Evolutionary conservation across 2,888 invertebrate species (phyloP), one percentile per base, ranked within the genome.

Genomic region (Sinodicranocentrus sp.): DNA sequence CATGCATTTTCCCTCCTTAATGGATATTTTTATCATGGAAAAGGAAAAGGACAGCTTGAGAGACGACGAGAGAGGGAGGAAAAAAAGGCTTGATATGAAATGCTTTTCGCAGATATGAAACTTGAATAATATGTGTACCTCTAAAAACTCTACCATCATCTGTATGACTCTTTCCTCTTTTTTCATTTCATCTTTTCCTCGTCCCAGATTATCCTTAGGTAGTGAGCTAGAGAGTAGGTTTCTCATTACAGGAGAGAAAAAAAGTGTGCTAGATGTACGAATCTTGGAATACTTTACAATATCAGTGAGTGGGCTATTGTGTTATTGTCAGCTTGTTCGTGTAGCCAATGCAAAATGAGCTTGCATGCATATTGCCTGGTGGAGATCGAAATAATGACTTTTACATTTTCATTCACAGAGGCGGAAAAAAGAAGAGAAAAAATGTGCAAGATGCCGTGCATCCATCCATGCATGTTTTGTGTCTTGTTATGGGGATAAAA

Each of bases 21-120:
- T 80, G 80, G 80, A 80, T 73, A 73, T 80, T 57, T 79, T 80
- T 80, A 80, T 80, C 80, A 73, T 73, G 72, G 52, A 80, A 73
- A 61, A 5, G 57, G 23, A 19, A 57, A 17, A 52, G n/a, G 13
- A 3, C 19, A 48, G n/a, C 3, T 13, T 48, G 17, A 48, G 48
- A 48, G 48, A 48, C n/a, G 15, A n/a, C 3, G 48, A 48, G 8
- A 48, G n/a, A 48, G 48, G 17, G 48, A 48, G 48, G n/a, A 39
- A 39, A 48, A 48, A 48, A 48, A n/a, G 48, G 5, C 10, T 6
- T 33, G 33, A 33, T 33, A 33, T 33, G 33, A 33, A 33, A 33
- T 33, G 33, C 33, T 15, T 52, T 52, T 52, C 52, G n/a, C n/a
- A n/a, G n/a, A n/a, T n/a, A n/a, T n/a, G n/a, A n/a, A n/a, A n/a